phyloP scores from a whole-genome alignment of 2,888 invertebrate species.

The Disparrhopalites patrizii region DNA sequence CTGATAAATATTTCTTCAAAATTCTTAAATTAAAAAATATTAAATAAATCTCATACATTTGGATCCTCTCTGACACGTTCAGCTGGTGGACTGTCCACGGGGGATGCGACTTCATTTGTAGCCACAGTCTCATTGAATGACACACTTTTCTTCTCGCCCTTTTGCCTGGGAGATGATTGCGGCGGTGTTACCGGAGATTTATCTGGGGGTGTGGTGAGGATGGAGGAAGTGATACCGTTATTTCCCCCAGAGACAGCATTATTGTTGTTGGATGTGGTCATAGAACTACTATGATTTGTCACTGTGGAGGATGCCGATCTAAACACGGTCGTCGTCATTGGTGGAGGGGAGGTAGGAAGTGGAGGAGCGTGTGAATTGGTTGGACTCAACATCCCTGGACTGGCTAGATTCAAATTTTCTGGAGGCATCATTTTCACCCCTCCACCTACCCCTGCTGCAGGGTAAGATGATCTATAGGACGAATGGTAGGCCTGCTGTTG shows the following conservation, averaged over 20 bases:
- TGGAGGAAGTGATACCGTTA: background rate
- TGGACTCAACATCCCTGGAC: conserved; percentile 29
- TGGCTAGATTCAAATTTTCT: conserved; percentile 49
- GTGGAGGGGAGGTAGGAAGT: conserved; percentile 46
- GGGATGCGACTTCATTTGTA: conserved; percentile 58
- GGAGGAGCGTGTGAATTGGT: conserved; percentile 41
- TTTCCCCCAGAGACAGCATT: conserved; percentile 8
- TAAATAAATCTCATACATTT: conserved; percentile 60
- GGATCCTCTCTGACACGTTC: conserved; percentile 71
- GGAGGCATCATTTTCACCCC: conserved; percentile 50
- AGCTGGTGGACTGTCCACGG: conserved; percentile 52
- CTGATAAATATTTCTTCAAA: conserved; percentile 21
- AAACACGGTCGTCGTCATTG: conserved; percentile 29
- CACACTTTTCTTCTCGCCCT: conserved; percentile 45
- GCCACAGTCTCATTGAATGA: conserved; percentile 47
- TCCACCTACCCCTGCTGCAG: conserved; percentile 16
- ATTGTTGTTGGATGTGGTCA: conserved; percentile 17
- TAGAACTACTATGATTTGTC: conserved; percentile 8
- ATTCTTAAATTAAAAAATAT: conserved; percentile 10
- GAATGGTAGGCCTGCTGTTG: too few species aligned
- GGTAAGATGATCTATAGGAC: conserved; percentile 50
- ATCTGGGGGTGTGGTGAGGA: conserved; percentile 33
- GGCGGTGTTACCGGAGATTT: conserved; percentile 49
- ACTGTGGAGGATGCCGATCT: background rate
- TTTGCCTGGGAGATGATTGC: conserved; percentile 49